phyloP scores from a whole-genome alignment of 2,888 invertebrate genomes.

The Galerucella calmariensis region DNA sequence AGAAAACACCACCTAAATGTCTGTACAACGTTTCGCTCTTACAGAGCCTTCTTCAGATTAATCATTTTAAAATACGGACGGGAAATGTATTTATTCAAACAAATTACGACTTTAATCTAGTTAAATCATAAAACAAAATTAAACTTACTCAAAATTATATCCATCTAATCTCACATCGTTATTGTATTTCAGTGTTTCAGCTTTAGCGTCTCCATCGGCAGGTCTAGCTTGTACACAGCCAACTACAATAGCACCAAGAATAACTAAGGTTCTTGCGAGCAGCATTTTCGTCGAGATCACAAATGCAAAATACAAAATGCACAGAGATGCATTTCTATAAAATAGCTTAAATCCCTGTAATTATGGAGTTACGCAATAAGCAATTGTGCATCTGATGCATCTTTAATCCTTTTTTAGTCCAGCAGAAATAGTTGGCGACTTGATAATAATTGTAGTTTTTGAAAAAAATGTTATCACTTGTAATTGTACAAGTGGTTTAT shows the following conservation, averaged over 20 bases:
- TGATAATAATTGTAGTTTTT: neutral
- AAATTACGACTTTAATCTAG: too few species aligned
- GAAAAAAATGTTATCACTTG: too few species aligned
- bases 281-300: conserved; percentile 39
- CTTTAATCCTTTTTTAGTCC: conserved; percentile 31
- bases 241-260: conserved; percentile 28
- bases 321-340: conserved; percentile 40
- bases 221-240: conserved; percentile 29
- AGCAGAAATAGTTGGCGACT: neutral
- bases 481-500: too few species aligned
- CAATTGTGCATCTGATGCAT: conserved; percentile 29
- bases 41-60: too few species aligned
- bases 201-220: conserved; percentile 38
- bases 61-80: too few species aligned
- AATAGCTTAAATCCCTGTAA: conserved; percentile 37
- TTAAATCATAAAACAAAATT: neutral
- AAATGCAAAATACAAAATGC: conserved; percentile 32
- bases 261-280: conserved; percentile 18
- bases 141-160: conserved; percentile 43
- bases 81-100: too few species aligned
- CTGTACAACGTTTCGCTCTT: too few species aligned
- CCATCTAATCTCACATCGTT: conserved; percentile 42
- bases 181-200: conserved; percentile 37
- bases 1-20: too few species aligned
- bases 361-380: conserved; percentile 31